phyloP scores from a whole-genome alignment of 2,888 invertebrate genomes.

The Yponomeuta sedellus region DNA sequence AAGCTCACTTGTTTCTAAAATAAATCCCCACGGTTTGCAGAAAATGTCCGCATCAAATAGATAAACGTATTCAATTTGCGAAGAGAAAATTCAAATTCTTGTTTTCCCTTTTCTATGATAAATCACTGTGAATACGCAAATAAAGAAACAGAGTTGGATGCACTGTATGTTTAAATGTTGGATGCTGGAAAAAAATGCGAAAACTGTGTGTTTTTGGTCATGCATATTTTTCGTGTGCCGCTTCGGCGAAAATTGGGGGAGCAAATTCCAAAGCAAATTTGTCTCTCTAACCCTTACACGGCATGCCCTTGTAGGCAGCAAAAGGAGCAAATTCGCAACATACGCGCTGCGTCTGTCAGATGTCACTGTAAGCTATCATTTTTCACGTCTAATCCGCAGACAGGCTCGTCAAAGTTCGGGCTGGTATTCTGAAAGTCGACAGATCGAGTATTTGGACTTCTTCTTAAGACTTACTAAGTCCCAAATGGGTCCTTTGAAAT shows the following conservation, averaged over 20 bases:
- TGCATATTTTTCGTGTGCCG: neutral
- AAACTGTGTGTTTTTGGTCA: neutral
- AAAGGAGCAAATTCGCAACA: constrained; percentile 33
- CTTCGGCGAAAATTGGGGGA: neutral
- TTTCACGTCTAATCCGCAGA: constrained; percentile 72
- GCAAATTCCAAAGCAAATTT: neutral
- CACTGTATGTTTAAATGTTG: neutral
- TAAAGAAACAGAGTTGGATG: neutral
- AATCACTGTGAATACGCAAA: constrained; percentile 9
- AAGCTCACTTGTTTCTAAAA: constrained; percentile 36
- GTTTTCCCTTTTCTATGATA: neutral
- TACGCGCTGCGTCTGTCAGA: constrained; percentile 39
- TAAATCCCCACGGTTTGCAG: constrained; percentile 36
- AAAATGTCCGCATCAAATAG: neutral
- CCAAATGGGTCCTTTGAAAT: no score
- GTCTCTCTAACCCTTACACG: neutral
- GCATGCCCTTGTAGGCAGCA: neutral
- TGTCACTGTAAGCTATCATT: constrained; percentile 61
- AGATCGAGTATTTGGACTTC: neutral
- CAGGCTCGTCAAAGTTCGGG: constrained; percentile 61
- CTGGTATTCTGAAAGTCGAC: neutral
- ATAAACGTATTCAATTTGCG: neutral
- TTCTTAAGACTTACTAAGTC: no score
- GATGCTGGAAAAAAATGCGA: neutral
- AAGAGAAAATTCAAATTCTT: constrained; percentile 7